Evolutionary conservation across 2,888 invertebrate species (phyloP), one percentile per base, ranked within the genome.

Genomic region (Stenodera caucasica): DNA sequence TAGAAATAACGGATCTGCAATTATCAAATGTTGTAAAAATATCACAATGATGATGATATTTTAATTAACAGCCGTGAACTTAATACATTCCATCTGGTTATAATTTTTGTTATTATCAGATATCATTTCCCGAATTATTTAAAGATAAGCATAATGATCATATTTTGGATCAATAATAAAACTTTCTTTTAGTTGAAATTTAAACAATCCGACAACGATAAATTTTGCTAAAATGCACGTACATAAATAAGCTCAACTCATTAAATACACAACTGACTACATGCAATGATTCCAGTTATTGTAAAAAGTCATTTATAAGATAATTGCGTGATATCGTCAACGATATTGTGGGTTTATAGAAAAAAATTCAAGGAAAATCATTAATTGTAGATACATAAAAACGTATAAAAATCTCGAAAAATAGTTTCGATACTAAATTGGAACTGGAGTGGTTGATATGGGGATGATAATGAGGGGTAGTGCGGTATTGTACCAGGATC

Each of bases 401-500:
- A 4, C 5, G 2, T 26, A 26, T 18, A 7, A 3, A 40, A 40
- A 18, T 40, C 7, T 15, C 18, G 12, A 21, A 21, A 45, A 45
- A n/a, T n/a, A n/a, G n/a, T 33, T 1, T 33, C n/a, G 3, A 33
- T n/a, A 8, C 5, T n/a, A 21, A 18, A 45, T 9, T 30, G 12
- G 18, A 45, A 12, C 12, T 21, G 12, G 23, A 45, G 45, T 45
- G 23, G 52, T 30, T 30, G 5, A 50, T 14, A 7, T 15, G 3
- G 40, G 3, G 15, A 29, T 12, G 15, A 50, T 23, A 30, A 26
- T 62, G 63, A 52, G 66, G 57, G 63, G 57, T 65, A 63, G 67
- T 70, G 70, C 70, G 67, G 69, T 69, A 68, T 57, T 63, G 72
- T 71, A 65, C 72, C 71, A 66, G 63, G 62, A 63, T 55, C 67